Base-by-base conservation (phyloP, 2,113 vertebrate genomes). In the Lates calcarifer region DNA sequence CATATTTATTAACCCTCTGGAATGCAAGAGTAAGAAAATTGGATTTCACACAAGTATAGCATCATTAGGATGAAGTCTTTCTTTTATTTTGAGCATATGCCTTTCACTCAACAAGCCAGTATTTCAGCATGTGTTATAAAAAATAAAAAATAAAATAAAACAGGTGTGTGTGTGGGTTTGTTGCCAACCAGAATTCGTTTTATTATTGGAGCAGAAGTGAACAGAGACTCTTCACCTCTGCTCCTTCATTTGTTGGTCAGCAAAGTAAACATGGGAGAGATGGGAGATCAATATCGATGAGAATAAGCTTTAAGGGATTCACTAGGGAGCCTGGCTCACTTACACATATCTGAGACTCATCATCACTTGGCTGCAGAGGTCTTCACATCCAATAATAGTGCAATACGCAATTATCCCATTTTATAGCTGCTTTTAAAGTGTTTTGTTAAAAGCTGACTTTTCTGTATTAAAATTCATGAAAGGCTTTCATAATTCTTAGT, bases 221-320 rank as follows among this genome's bases (percentile, higher is more conserved):
- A 63, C 14, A 3, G 2, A n/a, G 31, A 24, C 2, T 78, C 17
- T 1, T 62, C 35, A 7, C 4, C 43, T 64, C 22, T 55, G 35
- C 28, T 68, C 41, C 33, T 51, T 45, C n/a, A 61, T 49, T 55
- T 77, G 29, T 56, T 76, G 29, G 17, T 18, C 67, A 58, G 29
- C 37, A 68, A 24, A 56, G 49, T 49, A 67, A 65, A 79, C 61
- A 60, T 1, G 9, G 15, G 47, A 71, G 47, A 71, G 58, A 49
- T 22, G 7, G 47, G 24, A 24, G 24, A 56, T 20, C 10, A 2
- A 55, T 22, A 57, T 81, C 17, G 31, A 39, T 43, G 33, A 43
- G 33, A 63, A 35, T 8, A 20, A 66, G 53, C 24, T 65, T 53
- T 29, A 26, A 24, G 22, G 64, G 24, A 67, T 26, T 22, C 22